Evolutionary conservation across 2,888 invertebrate genomes (phyloP), one percentile per base, ranked within the genome.

Genomic region (Pandemis corylana): DNA sequence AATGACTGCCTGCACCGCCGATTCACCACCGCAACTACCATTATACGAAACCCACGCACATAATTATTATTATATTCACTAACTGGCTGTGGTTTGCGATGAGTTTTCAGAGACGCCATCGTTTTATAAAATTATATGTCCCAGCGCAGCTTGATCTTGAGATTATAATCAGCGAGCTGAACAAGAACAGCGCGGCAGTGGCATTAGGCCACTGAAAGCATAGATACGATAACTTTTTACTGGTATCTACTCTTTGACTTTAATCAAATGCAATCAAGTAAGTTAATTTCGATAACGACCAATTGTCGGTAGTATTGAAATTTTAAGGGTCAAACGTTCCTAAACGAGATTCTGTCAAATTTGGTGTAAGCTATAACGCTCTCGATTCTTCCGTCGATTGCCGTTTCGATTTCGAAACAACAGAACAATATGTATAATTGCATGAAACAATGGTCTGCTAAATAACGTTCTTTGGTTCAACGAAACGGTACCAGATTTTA

Each of bases 391-490:
- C 67, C 64, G 71, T 73, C 77, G 78, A 79, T 80, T 80, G 78
- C 76, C 76, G 78, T 78, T 75, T 61, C 73, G 65, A 70, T 78
- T 75, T 75, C 75, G 71, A 75, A 70, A 74, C 75, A 76, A 78
- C 84, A 83, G 83, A 85, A 88, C 86, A 81, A 83, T 81, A 36
- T 36, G 28, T 36, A 79, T 81, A 83, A 84, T 82, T 83, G 81
- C 77, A 69, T 78, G 81, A 87, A 87, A 90, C 90, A 90, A 90
- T 90, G 80, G 87, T 74, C 79, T 73, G 82, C 80, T 84, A 83
- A 82, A 85, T 85, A 85, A 82, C 81, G 80, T 71, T 82, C 81
- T 83, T 84, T 86, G 2, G 87, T 87, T 87, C 80, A 84, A 77
- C 79, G 81, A 78, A 84, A 84, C 83, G 86, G 84, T 84, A 88